Conservation (phyloP, 2,888 invertebrate genomes). For the Sphaeridia pumilis region DNA sequence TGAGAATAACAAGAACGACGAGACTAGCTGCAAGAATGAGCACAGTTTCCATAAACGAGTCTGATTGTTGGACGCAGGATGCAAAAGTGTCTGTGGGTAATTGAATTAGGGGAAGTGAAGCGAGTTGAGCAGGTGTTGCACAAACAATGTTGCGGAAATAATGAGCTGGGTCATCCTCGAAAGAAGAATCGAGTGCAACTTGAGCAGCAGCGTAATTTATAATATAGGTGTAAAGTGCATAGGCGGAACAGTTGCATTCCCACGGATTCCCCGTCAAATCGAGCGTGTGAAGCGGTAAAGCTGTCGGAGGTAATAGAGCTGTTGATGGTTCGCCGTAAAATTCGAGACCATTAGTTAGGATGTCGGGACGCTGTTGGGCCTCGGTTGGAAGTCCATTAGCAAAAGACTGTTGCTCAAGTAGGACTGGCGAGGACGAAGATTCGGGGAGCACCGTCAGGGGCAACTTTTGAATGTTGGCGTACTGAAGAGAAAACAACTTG, state of each 20-base stretch:
- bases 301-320: not conserved
- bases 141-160: not conserved
- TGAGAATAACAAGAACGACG: not conserved
- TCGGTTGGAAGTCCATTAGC: no score
- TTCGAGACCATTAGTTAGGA: no score
- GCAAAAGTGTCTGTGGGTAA: not conserved
- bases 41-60: not conserved
- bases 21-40: not conserved
- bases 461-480: not conserved
- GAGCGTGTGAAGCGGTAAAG: not conserved
- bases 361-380: not conserved
- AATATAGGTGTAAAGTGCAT: constrained; percentile 5
- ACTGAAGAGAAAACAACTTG: constrained; percentile 6
- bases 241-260: constrained; percentile 12
- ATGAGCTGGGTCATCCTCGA: not conserved
- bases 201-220: no score
- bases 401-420: not conserved
- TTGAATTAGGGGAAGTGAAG: not conserved
- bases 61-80: not conserved
- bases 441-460: no score
- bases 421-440: not conserved
- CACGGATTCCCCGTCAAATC: constrained; percentile 14
- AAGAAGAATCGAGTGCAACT: not conserved
- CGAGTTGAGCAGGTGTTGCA: constrained; percentile 1
- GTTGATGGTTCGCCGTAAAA: no score